phyloP scores from a whole-genome alignment of 1,140 invertebrate genomes.

The Lordiphosa stackelbergi region DNA sequence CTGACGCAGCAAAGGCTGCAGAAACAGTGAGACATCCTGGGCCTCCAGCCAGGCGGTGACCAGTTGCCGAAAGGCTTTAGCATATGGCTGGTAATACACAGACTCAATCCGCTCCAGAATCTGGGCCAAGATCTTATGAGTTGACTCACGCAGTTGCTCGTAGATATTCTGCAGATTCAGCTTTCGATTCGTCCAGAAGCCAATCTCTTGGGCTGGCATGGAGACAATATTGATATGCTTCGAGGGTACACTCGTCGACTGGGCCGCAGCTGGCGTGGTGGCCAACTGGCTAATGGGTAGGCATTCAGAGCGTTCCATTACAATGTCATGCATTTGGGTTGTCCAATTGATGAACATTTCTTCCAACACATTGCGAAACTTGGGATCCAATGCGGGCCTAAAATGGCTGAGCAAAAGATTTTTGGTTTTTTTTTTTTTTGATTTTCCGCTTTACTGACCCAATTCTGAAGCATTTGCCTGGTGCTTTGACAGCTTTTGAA shows the following conservation, averaged over 20 bases:
- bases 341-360: conserved; percentile 88
- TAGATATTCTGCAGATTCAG: conserved; percentile 91
- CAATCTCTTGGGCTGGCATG: conserved; percentile 84
- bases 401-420: conserved; percentile 30
- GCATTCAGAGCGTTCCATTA: conserved; percentile 58
- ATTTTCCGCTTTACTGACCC: conserved; percentile 24
- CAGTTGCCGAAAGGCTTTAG: conserved; percentile 83
- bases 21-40: conserved; percentile 83
- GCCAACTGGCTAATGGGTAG: conserved; percentile 10
- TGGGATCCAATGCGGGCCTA: conserved; percentile 79
- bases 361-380: conserved; percentile 85
- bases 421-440: not conserved
- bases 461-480: conserved; percentile 28
- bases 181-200: conserved; percentile 83
- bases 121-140: conserved; percentile 87
- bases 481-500: not conserved
- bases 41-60: conserved; percentile 82
- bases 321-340: conserved; percentile 83
- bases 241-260: not conserved
- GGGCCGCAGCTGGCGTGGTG: not conserved
- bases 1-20: conserved; percentile 80
- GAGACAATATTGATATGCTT: conserved; percentile 77
- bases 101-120: conserved; percentile 86
- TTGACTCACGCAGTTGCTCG: conserved; percentile 86
- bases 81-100: conserved; percentile 85